Evolutionary conservation across 2,888 invertebrate genomes (phyloP).

Genomic region (Electrophaes corylata): DNA sequence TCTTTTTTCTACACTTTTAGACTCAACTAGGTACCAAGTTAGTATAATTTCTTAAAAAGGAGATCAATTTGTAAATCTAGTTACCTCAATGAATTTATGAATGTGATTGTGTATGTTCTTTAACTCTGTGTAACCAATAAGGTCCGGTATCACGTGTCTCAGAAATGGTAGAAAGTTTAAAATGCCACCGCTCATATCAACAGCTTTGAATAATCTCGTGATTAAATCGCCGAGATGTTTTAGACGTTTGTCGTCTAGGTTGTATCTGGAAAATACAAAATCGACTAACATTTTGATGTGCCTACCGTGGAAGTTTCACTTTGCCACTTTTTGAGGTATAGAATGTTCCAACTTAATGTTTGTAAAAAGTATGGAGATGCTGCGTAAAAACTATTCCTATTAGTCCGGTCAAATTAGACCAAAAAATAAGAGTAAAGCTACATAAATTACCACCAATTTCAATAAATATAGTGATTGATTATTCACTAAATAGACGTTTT

Average conservation of each 20-base stretch:
- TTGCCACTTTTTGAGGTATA: no score
- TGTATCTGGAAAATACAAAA: slow-evolving; percentile 68
- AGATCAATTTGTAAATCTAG: background rate
- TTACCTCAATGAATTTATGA: slow-evolving; percentile 83
- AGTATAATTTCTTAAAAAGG: background rate
- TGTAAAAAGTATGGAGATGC: no score
- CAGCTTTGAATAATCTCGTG: slow-evolving; percentile 85
- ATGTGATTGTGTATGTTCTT: slow-evolving; percentile 75
- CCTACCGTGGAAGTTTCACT: no score
- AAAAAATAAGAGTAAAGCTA: no score
- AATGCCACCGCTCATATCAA: slow-evolving; percentile 89
- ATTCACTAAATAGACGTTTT: no score
- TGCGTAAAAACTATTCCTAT: no score
- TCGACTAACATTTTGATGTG: background rate
- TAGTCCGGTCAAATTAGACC: no score
- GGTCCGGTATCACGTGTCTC: slow-evolving; percentile 85
- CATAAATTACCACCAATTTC: no score
- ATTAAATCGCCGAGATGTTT: slow-evolving; percentile 82
- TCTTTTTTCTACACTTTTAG: no score
- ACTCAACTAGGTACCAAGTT: no score
- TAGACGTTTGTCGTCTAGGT: slow-evolving; percentile 83
- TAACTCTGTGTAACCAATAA: slow-evolving; percentile 85
- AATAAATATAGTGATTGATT: no score
- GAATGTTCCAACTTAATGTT: no score
- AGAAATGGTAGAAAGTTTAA: slow-evolving; percentile 88